These are phyloP conservation scores for Pelosia muscerda DNA, from an alignment of 2,888 invertebrate species.

Conservation along the genomic window DNA sequence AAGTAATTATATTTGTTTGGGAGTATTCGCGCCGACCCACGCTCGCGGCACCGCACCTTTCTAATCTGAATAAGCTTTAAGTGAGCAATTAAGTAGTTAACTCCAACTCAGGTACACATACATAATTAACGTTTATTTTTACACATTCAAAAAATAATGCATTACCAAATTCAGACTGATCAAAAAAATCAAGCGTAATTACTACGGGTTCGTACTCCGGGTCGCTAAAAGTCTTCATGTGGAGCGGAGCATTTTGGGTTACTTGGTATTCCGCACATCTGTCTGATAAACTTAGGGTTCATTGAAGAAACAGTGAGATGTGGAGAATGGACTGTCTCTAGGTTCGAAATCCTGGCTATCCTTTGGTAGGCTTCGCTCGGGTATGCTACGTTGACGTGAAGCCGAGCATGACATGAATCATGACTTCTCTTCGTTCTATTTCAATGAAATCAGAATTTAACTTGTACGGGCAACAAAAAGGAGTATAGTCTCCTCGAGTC, in stretches of 20 bases:
- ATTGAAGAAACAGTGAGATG: too few species aligned
- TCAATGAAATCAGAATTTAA: not conserved
- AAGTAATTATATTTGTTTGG: conserved; percentile 14
- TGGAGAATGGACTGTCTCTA: too few species aligned
- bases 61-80: not conserved
- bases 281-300: too few species aligned
- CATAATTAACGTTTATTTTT: not conserved
- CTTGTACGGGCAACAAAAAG: not conserved
- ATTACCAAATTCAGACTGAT: too few species aligned
- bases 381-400: not conserved
- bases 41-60: not conserved
- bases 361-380: not conserved
- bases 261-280: too few species aligned
- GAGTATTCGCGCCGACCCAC: not conserved
- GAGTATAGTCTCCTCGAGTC: not conserved
- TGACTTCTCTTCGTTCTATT: not conserved
- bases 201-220: not conserved
- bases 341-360: not conserved
- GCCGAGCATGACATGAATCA: not conserved
- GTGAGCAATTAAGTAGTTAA: not conserved
- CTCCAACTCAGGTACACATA: not conserved
- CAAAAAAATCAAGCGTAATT: not conserved
- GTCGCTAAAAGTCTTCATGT: too few species aligned
- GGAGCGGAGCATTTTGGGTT: too few species aligned
- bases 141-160: not conserved